phyloP scores from a whole-genome alignment of 2,113 vertebrate species.

The Heliornis fulica region DNA sequence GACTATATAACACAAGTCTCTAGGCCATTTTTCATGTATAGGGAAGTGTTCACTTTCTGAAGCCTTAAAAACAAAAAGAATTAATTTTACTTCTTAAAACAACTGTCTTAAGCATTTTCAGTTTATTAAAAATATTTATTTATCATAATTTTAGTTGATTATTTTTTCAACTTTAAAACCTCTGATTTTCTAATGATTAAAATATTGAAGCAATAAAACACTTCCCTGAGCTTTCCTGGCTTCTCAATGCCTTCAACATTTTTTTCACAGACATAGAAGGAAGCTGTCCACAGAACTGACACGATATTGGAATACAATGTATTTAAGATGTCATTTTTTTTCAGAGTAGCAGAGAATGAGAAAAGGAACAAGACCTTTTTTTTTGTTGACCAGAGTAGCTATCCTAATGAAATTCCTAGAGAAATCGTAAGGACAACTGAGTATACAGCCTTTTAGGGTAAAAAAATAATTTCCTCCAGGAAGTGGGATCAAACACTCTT shows the following conservation, averaged over 20 bases:
- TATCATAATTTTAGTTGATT: background rate
- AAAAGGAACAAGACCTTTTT: background rate
- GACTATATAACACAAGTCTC: background rate
- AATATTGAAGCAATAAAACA: background rate
- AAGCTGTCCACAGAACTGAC: background rate
- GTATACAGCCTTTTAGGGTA: background rate
- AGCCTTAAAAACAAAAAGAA: background rate
- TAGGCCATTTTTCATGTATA: background rate
- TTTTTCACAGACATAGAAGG: background rate
- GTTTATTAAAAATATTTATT: background rate
- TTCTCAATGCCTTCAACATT: background rate
- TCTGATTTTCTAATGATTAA: background rate
- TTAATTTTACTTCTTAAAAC: background rate
- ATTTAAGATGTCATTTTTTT: background rate
- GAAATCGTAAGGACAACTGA: background rate
- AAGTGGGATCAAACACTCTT: background rate
- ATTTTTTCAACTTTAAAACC: background rate
- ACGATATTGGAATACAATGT: background rate
- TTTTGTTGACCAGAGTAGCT: background rate
- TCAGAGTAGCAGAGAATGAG: background rate
- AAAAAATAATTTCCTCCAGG: background rate
- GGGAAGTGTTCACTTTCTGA: background rate
- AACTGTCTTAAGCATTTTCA: background rate
- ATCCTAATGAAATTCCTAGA: background rate
- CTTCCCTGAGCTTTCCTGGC: background rate